Base-by-base conservation (phyloP, 1,140 invertebrate species). In the Bombus superbus region DNA sequence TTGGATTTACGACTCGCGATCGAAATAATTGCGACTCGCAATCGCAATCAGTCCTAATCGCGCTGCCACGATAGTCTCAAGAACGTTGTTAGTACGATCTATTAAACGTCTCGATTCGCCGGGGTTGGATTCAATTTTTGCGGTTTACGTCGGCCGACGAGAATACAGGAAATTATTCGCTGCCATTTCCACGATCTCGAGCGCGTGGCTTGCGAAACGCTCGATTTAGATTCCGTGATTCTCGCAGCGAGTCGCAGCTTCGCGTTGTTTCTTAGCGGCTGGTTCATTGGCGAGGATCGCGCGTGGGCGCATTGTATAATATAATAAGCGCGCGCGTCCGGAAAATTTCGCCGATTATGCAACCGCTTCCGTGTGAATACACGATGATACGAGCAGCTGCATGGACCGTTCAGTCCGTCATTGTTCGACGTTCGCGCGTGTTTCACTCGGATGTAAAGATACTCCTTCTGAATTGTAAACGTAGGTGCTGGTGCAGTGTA, bases 51-150 rank as follows among this genome's bases (percentile, higher is more conserved):
- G 47, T 22, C 5, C 18, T 53, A 62, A 62, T 62, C 59, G 72
- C 78, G 22, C 32, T 69, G n/a, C 62, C 5, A 44, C 35, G 74
- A 25, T 53, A 22, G 72, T 25, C 44, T 57, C 32, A 53, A 38
- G 57, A 62, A 10, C n/a, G 18, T 78, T 80, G 62, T 87, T 84
- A 83, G 83, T n/a, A 42, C 35, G 38, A 59, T 22, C n/a, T 44
- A 83, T 84, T 87, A 89, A 89, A 84, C 57, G 62, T 78, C 80
- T 25, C 40, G 22, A 42, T 62, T 75, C 47, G 68, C 83, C 83
- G 71, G 72, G 80, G 53, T 80, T 68, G 64, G 59, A 74, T 82
- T 38, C 59, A 81, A 28, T 81, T 87, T 84, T 38, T 66, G 77
- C 4, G 62, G 79, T 77, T 32, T 25, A 47, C 35, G 79, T 66